Percentiles rank a stretch among this genome's conserved stretches.
phyloP scores from a whole-genome alignment of 2,888 invertebrate genomes.

The Chaetoderma sp. region DNA sequence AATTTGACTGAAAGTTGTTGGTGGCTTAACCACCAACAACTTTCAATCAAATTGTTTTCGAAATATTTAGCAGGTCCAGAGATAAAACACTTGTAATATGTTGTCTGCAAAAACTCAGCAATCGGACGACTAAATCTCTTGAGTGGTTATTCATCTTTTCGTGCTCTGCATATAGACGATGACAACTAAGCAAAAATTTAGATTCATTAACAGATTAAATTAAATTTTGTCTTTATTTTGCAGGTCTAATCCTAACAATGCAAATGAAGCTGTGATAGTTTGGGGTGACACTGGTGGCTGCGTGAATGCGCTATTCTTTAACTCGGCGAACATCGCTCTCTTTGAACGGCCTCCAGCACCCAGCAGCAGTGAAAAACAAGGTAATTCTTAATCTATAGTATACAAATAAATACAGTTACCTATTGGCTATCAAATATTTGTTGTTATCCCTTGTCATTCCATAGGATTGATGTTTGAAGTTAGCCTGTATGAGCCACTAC shows the following conservation, averaged over 20 bases:
- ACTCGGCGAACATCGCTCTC: conserved; percentile 66
- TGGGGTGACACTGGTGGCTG: conserved; percentile 69
- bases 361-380: conserved; percentile 68
- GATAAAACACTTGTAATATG: too few relatives aligned
- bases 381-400: conserved; percentile 38
- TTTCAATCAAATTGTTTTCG: too few relatives aligned
- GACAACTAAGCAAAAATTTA: background rate
- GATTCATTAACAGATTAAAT: background rate
- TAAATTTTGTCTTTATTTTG: background rate
- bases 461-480: too few relatives aligned
- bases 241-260: conserved; percentile 66
- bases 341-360: conserved; percentile 68
- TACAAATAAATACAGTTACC: background rate
- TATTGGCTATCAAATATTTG: background rate
- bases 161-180: too few relatives aligned
- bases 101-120: too few relatives aligned
- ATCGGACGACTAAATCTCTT: too few relatives aligned
- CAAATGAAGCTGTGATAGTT: conserved; percentile 66
- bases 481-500: too few relatives aligned
- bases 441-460: too few relatives aligned
- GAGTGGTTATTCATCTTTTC: too few relatives aligned
- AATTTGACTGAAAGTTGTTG: too few relatives aligned
- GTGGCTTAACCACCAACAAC: too few relatives aligned
- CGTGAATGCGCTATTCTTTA: conserved; percentile 67
- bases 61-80: too few relatives aligned